Percentiles rank a stretch among this genome's conserved stretches.
These are phyloP conservation scores for Oxytorus armatus DNA, from an alignment of 2,888 invertebrate genomes.

Conservation along the genomic window DNA sequence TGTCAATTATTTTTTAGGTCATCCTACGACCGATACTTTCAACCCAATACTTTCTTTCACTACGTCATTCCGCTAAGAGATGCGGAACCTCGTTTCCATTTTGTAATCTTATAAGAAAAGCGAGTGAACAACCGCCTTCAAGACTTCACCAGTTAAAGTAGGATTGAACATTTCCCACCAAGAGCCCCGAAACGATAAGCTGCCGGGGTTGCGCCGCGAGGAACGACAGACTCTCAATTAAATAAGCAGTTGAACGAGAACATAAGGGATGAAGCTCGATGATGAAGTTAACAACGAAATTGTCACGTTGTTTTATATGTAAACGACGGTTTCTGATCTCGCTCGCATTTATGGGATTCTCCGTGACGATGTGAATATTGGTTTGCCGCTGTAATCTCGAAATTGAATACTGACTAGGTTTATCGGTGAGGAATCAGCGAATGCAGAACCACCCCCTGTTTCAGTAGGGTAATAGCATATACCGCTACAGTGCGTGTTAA, in stretches of 20 bases:
- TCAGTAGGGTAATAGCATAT: conserved; percentile 54
- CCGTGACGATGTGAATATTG: conserved; percentile 48
- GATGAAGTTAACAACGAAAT: not conserved
- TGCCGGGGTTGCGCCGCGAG: too few relatives aligned
- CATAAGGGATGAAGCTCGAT: too few relatives aligned
- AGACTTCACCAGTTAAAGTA: too few relatives aligned
- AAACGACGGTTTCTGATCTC: not conserved
- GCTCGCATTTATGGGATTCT: conserved; percentile 1
- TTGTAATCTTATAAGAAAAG: too few relatives aligned
- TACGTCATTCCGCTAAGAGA: too few relatives aligned
- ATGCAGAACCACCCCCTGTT: conserved; percentile 42
- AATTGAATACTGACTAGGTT: conserved; percentile 51
- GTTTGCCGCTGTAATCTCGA: conserved; percentile 61
- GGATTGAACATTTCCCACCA: too few relatives aligned
- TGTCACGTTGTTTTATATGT: not conserved
- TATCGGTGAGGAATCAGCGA: conserved; percentile 61
- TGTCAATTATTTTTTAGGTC: not conserved
- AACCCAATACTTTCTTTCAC: too few relatives aligned
- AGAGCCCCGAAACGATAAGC: too few relatives aligned
- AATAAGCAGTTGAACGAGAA: not conserved
- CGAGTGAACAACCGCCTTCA: too few relatives aligned
- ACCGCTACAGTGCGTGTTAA: conserved; percentile 68
- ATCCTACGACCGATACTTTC: too few relatives aligned
- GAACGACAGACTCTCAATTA: too few relatives aligned
- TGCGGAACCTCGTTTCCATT: too few relatives aligned